Conservation (phyloP, 1,140 invertebrate genomes). For the Hestina assimilis region DNA sequence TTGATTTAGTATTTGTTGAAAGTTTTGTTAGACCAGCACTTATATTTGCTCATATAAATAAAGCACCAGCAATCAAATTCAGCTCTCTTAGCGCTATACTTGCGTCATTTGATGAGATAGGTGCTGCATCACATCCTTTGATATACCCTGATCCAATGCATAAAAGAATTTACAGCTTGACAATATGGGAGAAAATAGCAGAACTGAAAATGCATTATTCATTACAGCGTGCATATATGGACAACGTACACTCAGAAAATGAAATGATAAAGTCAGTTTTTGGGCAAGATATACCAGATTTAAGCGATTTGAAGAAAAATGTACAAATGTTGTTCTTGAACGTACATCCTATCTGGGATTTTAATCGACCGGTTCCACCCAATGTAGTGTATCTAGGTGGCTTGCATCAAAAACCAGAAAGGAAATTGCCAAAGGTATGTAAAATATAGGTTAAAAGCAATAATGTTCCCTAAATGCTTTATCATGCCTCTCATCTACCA, state of each 20-base stretch:
- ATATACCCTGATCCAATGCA: conserved; percentile 36
- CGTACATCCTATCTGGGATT: conserved; percentile 57
- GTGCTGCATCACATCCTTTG: conserved; percentile 29
- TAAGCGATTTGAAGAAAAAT: conserved; percentile 68
- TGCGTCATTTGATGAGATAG: conserved; percentile 7
- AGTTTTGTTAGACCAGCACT: not conserved
- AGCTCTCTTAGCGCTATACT: conserved; percentile 33
- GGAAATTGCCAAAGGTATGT: conserved; percentile 13
- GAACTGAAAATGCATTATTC: conserved; percentile 13
- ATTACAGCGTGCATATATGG: not conserved
- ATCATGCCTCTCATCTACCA: too few species aligned
- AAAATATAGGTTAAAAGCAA: too few species aligned
- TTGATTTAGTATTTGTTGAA: not conserved
- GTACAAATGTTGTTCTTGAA: conserved; percentile 78
- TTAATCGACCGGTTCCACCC: conserved; percentile 12
- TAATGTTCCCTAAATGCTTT: too few species aligned
- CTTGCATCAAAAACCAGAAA: conserved; percentile 9
- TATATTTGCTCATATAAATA: not conserved
- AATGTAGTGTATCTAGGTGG: conserved; percentile 20
- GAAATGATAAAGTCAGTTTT: conserved; percentile 51
- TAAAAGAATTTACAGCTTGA: conserved; percentile 25
- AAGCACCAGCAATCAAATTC: conserved; percentile 27
- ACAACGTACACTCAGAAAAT: conserved; percentile 36
- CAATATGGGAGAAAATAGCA: conserved; percentile 31
- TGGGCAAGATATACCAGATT: conserved; percentile 50